Evolutionary conservation across 1,140 invertebrate genomes (phyloP), one percentile per base, ranked within the genome.

Genomic region (Augochlora pura): DNA sequence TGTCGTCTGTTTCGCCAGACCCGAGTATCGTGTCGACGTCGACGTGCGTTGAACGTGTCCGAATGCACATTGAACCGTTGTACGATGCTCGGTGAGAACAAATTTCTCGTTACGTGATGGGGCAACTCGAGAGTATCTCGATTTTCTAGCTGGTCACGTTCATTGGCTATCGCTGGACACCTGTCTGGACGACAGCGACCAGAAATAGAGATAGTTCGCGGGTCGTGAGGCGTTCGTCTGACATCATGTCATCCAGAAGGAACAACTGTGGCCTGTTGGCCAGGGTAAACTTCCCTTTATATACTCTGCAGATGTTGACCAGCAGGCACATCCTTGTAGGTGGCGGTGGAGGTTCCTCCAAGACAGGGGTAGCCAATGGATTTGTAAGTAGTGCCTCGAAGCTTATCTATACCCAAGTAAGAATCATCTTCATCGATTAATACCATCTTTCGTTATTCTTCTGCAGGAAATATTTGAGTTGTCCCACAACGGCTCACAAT

Each of bases 341-440:
- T 81, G 98, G 98, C 62, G 98, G 98, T 66, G 98, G 98, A 72
- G 98, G 98, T 66, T 96, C 97, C 23, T 96, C 98, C 25, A 99
- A 98, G 93, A 99, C 98, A 62, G 98, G 98, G 32, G 96, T 99
- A 77, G 96, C 96, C 23, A 99, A 99, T 95, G 97, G 97, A 92
- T 98, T 99, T 94, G 98, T 97, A 93, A 95, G 96, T 87, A 49
- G 66, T 63, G 78, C 54, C n/a, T 18, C 14, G 21, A 5, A 8
- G 10, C 9, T 42, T 27, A 14, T 23, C 32, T 32, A n/a, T 46
- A 6, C 14, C 0, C 0, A n/a, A 63, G 46, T 0, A 63, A 38
- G 14, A 52, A 65, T 52, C 27, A 52, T 38, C 10, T 65, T 8
- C 10, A 7, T 18, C n/a, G 38, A 18, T 32, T 16, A 12, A 0